A percentile compares a stretch with the other conserved stretches of the same genome.
These are phyloP conservation scores for Bilobella aurantiaca DNA, from an alignment of 1,140 invertebrate species.

Conservation along the genomic window DNA sequence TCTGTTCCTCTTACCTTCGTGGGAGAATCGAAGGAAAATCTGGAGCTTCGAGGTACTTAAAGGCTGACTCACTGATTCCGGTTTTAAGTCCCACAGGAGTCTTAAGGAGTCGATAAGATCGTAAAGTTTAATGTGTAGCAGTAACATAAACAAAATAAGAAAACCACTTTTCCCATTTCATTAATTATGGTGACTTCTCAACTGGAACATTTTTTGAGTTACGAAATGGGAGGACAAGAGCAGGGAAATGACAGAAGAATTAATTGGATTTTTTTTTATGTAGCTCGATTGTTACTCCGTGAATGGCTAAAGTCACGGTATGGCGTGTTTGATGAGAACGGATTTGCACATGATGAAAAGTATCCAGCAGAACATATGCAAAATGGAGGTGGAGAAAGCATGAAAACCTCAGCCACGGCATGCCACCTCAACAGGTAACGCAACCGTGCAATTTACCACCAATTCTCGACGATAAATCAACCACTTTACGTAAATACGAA, in stretches of 20 bases:
- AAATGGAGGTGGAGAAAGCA: conserved; percentile 17
- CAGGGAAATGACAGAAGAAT: neutral
- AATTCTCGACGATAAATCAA: no score
- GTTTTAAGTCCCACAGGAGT: neutral
- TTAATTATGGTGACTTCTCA: no score
- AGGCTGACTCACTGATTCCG: no score
- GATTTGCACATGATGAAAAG: conserved; percentile 48
- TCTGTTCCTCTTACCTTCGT: conserved; percentile 32
- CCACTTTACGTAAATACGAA: no score
- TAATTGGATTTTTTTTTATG: conserved; percentile 23
- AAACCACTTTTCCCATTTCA: no score
- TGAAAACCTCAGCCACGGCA: conserved; percentile 26
- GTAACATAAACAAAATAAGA: no score
- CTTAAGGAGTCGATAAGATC: no score
- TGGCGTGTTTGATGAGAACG: conserved; percentile 60
- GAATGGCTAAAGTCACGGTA: conserved; percentile 58
- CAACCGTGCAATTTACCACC: neutral
- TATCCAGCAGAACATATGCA: conserved; percentile 43
- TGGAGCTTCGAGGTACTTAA: neutral
- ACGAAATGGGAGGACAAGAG: neutral
- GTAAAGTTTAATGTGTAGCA: no score
- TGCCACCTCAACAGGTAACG: conserved; percentile 34
- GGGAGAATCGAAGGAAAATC: neutral
- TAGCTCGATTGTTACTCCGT: conserved; percentile 47
- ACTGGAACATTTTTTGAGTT: neutral